A percentile compares a stretch with the other conserved stretches of the same genome.
phyloP scores from a whole-genome alignment of 2,888 invertebrate species.

The Agonopterix heracliana region DNA sequence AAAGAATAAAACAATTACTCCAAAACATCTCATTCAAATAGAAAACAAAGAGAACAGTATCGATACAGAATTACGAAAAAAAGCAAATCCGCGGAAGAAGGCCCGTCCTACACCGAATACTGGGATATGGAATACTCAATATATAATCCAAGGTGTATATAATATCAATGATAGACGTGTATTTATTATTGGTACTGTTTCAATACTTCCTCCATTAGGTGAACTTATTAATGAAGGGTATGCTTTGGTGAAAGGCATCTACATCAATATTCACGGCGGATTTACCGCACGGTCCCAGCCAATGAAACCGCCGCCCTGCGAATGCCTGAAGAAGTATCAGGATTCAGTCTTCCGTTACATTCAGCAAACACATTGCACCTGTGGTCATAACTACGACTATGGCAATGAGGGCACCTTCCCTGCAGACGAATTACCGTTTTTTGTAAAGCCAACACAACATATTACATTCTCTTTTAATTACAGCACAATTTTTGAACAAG shows the following conservation, averaged over 20 bases:
- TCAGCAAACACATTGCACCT: slow-evolving; percentile 48
- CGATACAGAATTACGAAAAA: slow-evolving; percentile 21
- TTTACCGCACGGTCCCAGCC: slow-evolving; percentile 35
- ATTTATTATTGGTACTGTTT: slow-evolving; percentile 43
- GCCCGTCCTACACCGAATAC: slow-evolving; percentile 44
- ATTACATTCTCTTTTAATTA: slow-evolving; percentile 36
- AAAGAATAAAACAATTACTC: background rate
- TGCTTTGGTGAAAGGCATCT: slow-evolving; percentile 25
- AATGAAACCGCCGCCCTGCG: slow-evolving; percentile 38
- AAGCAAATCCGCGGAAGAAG: slow-evolving; percentile 18
- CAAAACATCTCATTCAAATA: background rate
- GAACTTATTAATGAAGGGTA: slow-evolving; percentile 58
- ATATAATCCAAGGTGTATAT: slow-evolving; percentile 48
- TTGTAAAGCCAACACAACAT: slow-evolving; percentile 40
- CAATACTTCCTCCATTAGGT: slow-evolving; percentile 41
- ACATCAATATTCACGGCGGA: slow-evolving; percentile 51
- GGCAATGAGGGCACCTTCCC: slow-evolving; percentile 48
- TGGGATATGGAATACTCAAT: slow-evolving; percentile 44
- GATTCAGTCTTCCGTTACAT: slow-evolving; percentile 41
- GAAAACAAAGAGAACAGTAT: slow-evolving; percentile 47
- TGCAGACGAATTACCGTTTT: slow-evolving; percentile 48
- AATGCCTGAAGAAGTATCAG: slow-evolving; percentile 52
- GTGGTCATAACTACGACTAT: slow-evolving; percentile 54
- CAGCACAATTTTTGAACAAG: slow-evolving; percentile 51
- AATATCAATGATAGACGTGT: slow-evolving; percentile 39